Evolutionary conservation across 1,140 invertebrate genomes (phyloP).

Genomic region (Watersipora subatra): DNA sequence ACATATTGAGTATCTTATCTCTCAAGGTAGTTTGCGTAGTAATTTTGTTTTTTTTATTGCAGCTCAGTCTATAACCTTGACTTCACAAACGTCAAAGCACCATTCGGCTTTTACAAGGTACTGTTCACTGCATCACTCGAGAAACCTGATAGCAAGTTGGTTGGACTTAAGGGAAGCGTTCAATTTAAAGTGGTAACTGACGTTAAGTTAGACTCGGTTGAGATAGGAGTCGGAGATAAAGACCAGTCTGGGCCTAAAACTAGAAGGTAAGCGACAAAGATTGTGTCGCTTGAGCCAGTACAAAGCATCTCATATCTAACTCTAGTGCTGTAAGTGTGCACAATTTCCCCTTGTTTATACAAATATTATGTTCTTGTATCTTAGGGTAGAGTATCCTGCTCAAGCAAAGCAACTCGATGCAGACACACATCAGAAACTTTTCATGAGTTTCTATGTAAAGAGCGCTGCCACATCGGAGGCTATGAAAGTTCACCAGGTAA

Average conservation of each 20-base stretch:
- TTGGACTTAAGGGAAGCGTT: constrained; percentile 32
- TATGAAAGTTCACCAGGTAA: constrained; percentile 64
- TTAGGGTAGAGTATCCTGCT: constrained; percentile 55
- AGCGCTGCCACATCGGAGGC: constrained; percentile 55
- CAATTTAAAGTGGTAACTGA: constrained; percentile 41
- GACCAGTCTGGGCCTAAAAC: constrained; percentile 54
- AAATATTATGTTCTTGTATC: too few relatives aligned
- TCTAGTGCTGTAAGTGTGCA: too few relatives aligned
- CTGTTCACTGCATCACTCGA: constrained; percentile 53
- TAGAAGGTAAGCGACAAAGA: constrained; percentile 44
- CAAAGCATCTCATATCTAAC: too few relatives aligned
- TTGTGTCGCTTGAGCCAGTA: too few relatives aligned
- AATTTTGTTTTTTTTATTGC: too few relatives aligned
- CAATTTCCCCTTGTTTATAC: too few relatives aligned
- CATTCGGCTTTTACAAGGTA: constrained; percentile 69
- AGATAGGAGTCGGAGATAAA: constrained; percentile 76
- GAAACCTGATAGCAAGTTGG: constrained; percentile 45
- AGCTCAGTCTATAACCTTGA: constrained; percentile 64
- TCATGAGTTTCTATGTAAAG: constrained; percentile 64
- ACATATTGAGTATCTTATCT: too few relatives aligned
- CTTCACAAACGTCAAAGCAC: constrained; percentile 61
- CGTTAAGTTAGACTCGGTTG: constrained; percentile 59
- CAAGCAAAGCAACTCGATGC: constrained; percentile 54
- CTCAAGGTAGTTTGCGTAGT: too few relatives aligned
- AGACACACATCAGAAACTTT: constrained; percentile 75